Evolutionary conservation across 2,113 vertebrate genomes (phyloP).

Genomic region (Excalfactoria chinensis): DNA sequence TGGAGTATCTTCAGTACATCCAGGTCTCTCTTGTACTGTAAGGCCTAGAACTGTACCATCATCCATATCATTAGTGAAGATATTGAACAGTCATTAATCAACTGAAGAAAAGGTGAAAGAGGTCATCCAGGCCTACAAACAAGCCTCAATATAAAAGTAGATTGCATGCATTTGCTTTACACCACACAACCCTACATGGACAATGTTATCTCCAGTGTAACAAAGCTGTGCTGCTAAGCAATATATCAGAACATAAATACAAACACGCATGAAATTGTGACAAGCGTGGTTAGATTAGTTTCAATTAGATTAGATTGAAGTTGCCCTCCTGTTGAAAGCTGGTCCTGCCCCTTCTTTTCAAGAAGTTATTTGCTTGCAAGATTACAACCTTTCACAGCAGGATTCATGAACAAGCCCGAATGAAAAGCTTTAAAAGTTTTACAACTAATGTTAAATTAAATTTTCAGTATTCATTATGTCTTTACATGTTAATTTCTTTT

Average conservation of each 20-base stretch:
- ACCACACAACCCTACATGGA: background rate
- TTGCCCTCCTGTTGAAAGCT: background rate
- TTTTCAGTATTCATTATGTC: background rate
- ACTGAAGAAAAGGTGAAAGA: background rate
- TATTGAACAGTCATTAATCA: background rate
- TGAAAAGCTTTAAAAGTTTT: background rate
- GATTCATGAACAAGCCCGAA: background rate
- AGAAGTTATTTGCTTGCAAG: background rate
- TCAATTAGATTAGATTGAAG: background rate
- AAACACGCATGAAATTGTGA: background rate
- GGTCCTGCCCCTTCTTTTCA: background rate
- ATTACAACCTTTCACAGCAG: background rate
- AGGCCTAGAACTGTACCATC: background rate
- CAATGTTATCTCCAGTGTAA: background rate
- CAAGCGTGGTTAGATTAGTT: background rate
- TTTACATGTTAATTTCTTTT: background rate
- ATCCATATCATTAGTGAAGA: background rate
- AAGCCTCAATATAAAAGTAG: background rate
- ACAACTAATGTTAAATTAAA: background rate
- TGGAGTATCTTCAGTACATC: background rate
- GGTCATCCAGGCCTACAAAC: background rate
- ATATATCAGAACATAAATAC: background rate
- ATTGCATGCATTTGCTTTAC: background rate
- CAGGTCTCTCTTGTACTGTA: background rate
- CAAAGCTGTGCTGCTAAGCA: constrained; percentile 13